Evolutionary conservation across 2,797 vertebrate genomes (phyloP).

Genomic region (Tenualosa thibaudeaui): DNA sequence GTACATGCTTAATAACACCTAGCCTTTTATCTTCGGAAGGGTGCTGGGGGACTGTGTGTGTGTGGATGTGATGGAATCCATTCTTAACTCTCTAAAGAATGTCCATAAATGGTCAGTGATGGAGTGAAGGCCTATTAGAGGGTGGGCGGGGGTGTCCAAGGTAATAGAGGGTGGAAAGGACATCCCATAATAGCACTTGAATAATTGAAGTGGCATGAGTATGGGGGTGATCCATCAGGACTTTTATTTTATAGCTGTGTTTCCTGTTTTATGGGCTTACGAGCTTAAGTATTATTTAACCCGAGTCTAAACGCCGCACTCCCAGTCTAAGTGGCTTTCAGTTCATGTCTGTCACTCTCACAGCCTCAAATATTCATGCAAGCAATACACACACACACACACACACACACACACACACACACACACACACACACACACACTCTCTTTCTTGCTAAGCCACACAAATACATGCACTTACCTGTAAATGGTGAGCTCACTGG

Average conservation of each 20-base stretch:
- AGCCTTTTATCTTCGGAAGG: slow-evolving; percentile 41
- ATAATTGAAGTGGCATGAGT: slow-evolving; percentile 73
- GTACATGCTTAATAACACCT: slow-evolving; percentile 52
- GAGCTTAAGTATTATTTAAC: slow-evolving; percentile 81
- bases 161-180: slow-evolving; percentile 25
- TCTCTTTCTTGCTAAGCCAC: background rate
- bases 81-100: slow-evolving; percentile 39
- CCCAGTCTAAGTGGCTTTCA: slow-evolving; percentile 78
- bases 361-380: slow-evolving; percentile 80
- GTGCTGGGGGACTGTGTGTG: background rate
- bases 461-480: background rate
- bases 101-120: slow-evolving; percentile 66
- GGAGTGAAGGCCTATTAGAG: slow-evolving; percentile 66
- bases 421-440: slow-evolving; percentile 18
- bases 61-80: background rate
- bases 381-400: slow-evolving; percentile 65
- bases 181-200: slow-evolving; percentile 66
- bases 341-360: slow-evolving; percentile 71
- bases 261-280: slow-evolving; percentile 74
- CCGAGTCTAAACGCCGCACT: slow-evolving; percentile 72
- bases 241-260: slow-evolving; percentile 10
- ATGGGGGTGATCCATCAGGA: slow-evolving; percentile 47
- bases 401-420: slow-evolving; percentile 45
- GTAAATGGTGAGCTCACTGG: background rate
- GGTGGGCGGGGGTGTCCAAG: background rate